Evolutionary conservation across 1,140 invertebrate genomes (phyloP), one percentile per base, ranked within the genome.

Genomic region (Chrysomallon squamiferum): DNA sequence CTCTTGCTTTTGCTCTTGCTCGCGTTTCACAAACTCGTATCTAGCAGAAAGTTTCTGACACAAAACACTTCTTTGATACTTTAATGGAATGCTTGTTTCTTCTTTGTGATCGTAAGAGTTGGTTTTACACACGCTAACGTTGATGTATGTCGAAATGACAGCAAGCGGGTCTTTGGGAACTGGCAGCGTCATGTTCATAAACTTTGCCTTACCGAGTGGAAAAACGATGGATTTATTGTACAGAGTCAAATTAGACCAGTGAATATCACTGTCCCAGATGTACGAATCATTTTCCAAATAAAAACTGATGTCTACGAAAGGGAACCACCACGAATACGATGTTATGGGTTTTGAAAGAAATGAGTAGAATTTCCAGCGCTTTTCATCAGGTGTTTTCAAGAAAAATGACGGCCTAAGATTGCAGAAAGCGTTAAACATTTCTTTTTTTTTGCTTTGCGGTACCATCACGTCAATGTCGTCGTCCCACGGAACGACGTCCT

Each of bases 381-480:
- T 30, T 3, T 43, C 30, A 15, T 54, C 30, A 3, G 35, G 22
- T 3, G 52, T 52, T 29, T 72, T 47, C 20, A 72, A 29, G 43
- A n/a, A 30, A 35, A 63, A 69, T 52, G 29, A n/a, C 13, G 66
- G 70, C 43, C 29, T 15, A n/a, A 29, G 32, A 2, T 32, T 20
- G 2, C 6, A 25, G 20, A 52, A 54, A 27, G 29, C 25, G 5
- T 18, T 25, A 22, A 4, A 27, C 15, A 54, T 18, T 7, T 43
- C 15, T 65, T 1, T 57, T 52, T 56, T 64, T 22, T 75, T 52
- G 9, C 65, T 50, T 13, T 9, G 38, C 30, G 73, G 70, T 15
- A 76, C 43, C 7, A 76, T 33, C 5, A 78, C 65, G 38, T 78
- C 76, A 32, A 78, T 59, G 54, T 78, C 76, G 41, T 78, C 76